Evolutionary conservation across 2,797 vertebrate genomes (phyloP).

Genomic region (Varecia variegata): DNA sequence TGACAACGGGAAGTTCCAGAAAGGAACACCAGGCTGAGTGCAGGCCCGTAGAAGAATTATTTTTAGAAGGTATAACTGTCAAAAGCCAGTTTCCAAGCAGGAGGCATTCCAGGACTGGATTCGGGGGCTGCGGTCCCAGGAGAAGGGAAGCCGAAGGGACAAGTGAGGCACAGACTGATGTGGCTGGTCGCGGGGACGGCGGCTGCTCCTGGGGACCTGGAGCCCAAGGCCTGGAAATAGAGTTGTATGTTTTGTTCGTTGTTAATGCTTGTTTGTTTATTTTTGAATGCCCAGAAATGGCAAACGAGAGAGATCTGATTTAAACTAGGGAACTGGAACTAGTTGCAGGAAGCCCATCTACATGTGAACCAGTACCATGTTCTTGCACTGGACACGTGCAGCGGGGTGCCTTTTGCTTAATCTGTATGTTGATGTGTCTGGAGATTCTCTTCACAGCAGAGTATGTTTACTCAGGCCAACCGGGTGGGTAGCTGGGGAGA

Average conservation of each 20-base stretch:
- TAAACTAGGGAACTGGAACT: neutral
- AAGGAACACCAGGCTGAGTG: neutral
- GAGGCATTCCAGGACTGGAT: neutral
- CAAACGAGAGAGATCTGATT: neutral
- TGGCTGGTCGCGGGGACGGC: neutral
- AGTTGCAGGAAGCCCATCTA: neutral
- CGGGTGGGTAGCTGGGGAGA: neutral
- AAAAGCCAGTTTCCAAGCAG: neutral
- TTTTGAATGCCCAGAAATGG: neutral
- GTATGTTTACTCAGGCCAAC: neutral
- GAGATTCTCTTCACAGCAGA: neutral
- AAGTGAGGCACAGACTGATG: too few relatives aligned
- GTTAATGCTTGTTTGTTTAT: too few relatives aligned
- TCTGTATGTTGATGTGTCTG: accelerated
- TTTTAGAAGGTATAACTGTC: neutral
- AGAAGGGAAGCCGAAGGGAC: too few relatives aligned
- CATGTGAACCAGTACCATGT: neutral
- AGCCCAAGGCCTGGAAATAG: too few relatives aligned
- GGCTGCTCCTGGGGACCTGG: neutral
- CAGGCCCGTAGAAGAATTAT: neutral
- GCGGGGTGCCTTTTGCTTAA: neutral
- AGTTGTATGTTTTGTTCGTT: too few relatives aligned
- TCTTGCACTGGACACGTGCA: too few relatives aligned
- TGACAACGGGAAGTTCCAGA: neutral
- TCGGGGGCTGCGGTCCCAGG: neutral